These are phyloP conservation scores for Goniozus legneri DNA, from an alignment of 1,140 invertebrate species.

Conservation along the genomic window DNA sequence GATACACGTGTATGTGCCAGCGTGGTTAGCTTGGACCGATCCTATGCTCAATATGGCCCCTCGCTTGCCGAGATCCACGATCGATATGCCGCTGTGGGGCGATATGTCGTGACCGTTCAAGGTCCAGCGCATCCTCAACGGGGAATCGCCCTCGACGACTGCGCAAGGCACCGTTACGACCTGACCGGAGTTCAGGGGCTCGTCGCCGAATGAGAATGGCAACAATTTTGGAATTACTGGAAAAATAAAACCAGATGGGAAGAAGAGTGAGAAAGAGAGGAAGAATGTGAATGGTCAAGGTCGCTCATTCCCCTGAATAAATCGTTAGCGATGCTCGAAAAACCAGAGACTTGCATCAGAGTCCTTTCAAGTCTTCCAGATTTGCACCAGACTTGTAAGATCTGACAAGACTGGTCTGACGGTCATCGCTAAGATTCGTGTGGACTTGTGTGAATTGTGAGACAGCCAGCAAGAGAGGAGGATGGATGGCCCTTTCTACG, in stretches of 20 bases:
- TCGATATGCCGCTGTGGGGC: conserved; percentile 59
- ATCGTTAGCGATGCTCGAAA: too few relatives aligned
- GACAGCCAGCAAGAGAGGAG: not conserved
- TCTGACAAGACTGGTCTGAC: conserved; percentile 1
- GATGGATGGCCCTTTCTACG: not conserved
- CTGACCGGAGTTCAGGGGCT: conserved; percentile 54
- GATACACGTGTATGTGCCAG: conserved; percentile 79
- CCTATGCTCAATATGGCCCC: conserved; percentile 72
- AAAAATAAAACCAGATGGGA: too few relatives aligned
- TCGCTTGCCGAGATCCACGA: conserved; percentile 65
- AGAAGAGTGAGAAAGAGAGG: conserved; percentile 17
- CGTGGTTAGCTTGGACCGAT: conserved; percentile 65
- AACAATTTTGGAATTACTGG: conserved; percentile 61
- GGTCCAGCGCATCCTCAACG: conserved; percentile 60
- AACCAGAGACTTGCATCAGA: too few relatives aligned
- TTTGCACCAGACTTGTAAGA: too few relatives aligned
- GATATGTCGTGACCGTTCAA: conserved; percentile 62
- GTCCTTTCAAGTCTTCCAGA: too few relatives aligned
- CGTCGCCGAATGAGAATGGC: conserved; percentile 60
- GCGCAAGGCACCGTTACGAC: conserved; percentile 55
- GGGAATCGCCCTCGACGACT: conserved; percentile 56
- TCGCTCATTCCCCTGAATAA: conserved; percentile 23
- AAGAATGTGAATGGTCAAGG: too few relatives aligned
- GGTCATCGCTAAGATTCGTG: too few relatives aligned
- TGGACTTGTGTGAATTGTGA: not conserved